Base-by-base conservation (phyloP, 1,140 invertebrate species). In the Saccostrea echinata region DNA sequence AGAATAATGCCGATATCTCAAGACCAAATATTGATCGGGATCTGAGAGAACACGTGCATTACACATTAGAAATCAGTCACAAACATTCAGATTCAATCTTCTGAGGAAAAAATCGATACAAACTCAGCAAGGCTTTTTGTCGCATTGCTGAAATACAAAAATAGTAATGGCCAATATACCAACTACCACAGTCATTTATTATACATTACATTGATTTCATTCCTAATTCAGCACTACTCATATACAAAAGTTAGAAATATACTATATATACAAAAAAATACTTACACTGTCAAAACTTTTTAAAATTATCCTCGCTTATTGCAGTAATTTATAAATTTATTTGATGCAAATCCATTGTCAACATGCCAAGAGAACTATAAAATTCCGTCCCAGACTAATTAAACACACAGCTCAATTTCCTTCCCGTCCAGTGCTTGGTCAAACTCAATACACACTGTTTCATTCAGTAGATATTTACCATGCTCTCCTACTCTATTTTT, bases 391-490 rank as follows among this genome's bases (percentile, higher is more conserved):
- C 57, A 64, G 27, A 76, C 13, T 30, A 24, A 24, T 64, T 24
- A 1, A 76, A 18, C 68, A 64, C 57, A 64, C 11, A 76, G 11
- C 68, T 30, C 68, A 30, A 30, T 76, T 76, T 76, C 24, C 68
- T 30, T 43, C 16, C 33, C 68, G 68, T 76, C 68, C 68, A 30
- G 27, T 76, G 27, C 27, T 13, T 76, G 68, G 68, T 27, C 68
- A 76, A 33, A 30, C 68, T 76, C 68, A 76, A 76, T 76, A 76
- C 68, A 76, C 68, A 33, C 1, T 76, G 68, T 76, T 76, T 76
- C 68, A 76, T 76, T 76, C 68, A 76, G 27, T 76, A 76, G 68
- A 76, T 76, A 76, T 76, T 76, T 33, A 24, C 68, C 68, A 76
- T 76, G 68, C 68, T 76, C 30, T 76, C 68, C 27, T 76, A 33